Conservation (phyloP, 2,113 vertebrate genomes). For the Sinocyclocheilus maitianheensis region DNA sequence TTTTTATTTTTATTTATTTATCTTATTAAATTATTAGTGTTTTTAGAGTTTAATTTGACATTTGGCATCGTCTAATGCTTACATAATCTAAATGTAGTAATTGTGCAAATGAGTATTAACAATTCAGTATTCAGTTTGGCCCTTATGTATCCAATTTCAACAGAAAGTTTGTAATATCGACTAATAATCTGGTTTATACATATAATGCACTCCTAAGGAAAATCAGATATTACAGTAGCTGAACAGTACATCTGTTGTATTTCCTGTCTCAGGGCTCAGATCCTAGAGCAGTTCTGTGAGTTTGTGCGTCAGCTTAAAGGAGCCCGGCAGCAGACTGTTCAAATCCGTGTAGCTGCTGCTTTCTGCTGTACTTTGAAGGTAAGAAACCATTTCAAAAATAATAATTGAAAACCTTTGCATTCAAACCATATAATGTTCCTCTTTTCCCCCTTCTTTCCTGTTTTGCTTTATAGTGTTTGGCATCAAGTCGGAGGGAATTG, state of each 20-base stretch:
- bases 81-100: neutral
- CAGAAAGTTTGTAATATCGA: neutral
- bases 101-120: neutral
- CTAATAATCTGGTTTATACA: neutral
- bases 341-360: conserved; percentile 83
- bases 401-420: neutral
- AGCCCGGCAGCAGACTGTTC: conserved; percentile 82
- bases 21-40: neutral
- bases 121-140: neutral
- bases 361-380: conserved; percentile 89
- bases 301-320: conserved; percentile 86
- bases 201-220: neutral
- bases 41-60: neutral
- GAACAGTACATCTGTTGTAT: neutral
- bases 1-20: too few relatives aligned
- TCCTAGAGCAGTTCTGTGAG: conserved; percentile 85
- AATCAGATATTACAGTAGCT: neutral
- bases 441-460: neutral
- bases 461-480: conserved; percentile 59
- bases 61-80: neutral
- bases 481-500: conserved; percentile 70
- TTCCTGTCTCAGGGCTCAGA: conserved; percentile 75
- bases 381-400: conserved; percentile 48
- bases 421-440: neutral
- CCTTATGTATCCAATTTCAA: neutral